These are phyloP conservation scores for Oreohelix idahoensis DNA, from an alignment of 1,140 invertebrate species.

Conservation along the genomic window DNA sequence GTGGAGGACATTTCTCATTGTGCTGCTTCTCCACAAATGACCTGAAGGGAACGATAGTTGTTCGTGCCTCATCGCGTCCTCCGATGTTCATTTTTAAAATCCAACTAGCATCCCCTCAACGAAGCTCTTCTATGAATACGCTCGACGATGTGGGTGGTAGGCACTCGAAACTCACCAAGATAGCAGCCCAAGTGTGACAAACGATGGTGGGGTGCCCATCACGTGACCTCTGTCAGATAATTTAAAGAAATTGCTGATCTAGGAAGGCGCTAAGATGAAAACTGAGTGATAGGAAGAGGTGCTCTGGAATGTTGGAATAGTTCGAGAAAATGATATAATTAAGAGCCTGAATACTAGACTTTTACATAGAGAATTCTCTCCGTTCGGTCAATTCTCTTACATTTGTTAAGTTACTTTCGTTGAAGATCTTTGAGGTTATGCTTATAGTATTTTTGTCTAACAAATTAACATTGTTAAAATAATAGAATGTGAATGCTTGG, in stretches of 20 bases:
- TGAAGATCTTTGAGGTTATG: no score
- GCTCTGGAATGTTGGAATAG: no score
- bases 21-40: background rate
- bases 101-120: background rate
- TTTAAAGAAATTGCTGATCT: constrained; percentile 3
- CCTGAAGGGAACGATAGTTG: no score
- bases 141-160: constrained; percentile 5
- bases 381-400: no score
- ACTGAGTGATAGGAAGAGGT: background rate
- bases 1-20: background rate
- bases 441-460: no score
- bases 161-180: background rate
- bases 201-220: background rate
- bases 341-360: no score
- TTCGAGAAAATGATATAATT: no score
- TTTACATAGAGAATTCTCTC: no score
- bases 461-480: no score
- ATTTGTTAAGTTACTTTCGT: no score
- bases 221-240: constrained; percentile 14
- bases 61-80: background rate
- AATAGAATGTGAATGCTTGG: no score
- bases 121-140: background rate
- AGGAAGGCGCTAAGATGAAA: background rate
- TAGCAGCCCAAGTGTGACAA: background rate
- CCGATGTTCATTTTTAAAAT: background rate